phyloP scores from a whole-genome alignment of 1,140 invertebrate genomes.

The Drosophila repleta region DNA sequence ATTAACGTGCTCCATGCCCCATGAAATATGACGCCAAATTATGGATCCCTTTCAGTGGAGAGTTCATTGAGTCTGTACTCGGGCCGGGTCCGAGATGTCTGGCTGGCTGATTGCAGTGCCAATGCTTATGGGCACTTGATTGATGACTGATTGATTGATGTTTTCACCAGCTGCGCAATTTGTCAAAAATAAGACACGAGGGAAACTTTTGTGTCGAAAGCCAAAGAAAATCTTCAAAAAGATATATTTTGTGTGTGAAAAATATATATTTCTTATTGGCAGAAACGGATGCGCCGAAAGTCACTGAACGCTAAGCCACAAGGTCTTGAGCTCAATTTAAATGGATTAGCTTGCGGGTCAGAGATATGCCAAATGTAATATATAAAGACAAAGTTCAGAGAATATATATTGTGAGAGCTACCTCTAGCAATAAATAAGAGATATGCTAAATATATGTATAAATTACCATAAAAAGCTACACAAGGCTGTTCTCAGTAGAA shows the following conservation, averaged over 20 bases:
- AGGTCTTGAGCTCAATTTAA: not conserved
- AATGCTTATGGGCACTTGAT: conserved; percentile 52
- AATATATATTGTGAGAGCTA: no score
- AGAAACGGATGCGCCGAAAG: conserved; percentile 30
- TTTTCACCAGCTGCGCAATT: conserved; percentile 64
- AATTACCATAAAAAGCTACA: no score
- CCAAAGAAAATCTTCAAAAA: conserved; percentile 38
- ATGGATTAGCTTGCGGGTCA: conserved; percentile 11
- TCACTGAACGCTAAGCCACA: conserved; percentile 26
- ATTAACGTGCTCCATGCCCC: conserved; percentile 40
- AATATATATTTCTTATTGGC: conserved; percentile 1
- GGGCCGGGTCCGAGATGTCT: conserved; percentile 32
- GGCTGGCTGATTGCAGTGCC: conserved; percentile 26
- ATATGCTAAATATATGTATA: no score
- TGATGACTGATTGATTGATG: conserved; percentile 79
- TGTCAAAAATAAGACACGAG: conserved; percentile 43
- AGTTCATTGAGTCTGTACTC: conserved; percentile 49
- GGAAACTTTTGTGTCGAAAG: conserved; percentile 47
- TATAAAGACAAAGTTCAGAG: no score
- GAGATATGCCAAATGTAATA: no score
- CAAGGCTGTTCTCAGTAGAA: no score
- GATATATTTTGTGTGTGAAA: conserved; percentile 43
- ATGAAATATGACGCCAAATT: conserved; percentile 40
- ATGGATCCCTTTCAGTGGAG: conserved; percentile 35
- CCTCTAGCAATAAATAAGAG: no score